A percentile compares a stretch with the other conserved stretches of the same genome.
phyloP scores from a whole-genome alignment of 2,888 invertebrate genomes.

The Sarcophaga subvicina region DNA sequence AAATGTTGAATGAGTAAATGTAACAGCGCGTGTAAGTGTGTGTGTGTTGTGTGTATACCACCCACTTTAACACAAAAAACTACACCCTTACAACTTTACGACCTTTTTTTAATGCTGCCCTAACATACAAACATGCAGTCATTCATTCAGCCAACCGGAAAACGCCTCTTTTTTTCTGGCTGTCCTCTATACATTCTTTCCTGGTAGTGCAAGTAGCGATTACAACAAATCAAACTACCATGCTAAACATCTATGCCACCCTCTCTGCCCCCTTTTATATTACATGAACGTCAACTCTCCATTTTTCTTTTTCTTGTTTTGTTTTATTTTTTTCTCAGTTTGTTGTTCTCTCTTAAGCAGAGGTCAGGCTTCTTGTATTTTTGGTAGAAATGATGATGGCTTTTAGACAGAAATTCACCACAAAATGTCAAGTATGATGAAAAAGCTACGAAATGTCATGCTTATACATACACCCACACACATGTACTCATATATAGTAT shows the following conservation, averaged over 20 bases:
- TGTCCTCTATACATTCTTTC: conserved; percentile 73
- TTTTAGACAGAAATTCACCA: conserved; percentile 81
- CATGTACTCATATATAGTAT: background rate
- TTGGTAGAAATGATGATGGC: conserved; percentile 74
- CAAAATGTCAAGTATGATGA: conserved; percentile 81
- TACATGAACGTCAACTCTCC: background rate
- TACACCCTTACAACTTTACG: conserved; percentile 63
- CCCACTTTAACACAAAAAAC: conserved; percentile 44
- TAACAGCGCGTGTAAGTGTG: background rate
- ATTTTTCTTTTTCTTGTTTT: background rate
- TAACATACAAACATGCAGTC: conserved; percentile 40
- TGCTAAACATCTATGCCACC: conserved; percentile 34
- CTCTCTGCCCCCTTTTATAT: background rate
- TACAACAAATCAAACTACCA: conserved; percentile 69
- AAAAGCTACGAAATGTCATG: conserved; percentile 76
- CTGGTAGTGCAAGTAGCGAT: conserved; percentile 47
- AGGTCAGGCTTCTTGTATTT: conserved; percentile 43
- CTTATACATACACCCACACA: conserved; percentile 29
- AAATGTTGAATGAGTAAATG: conserved; percentile 72
- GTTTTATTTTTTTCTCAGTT: too few relatives aligned
- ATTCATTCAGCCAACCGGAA: conserved; percentile 78
- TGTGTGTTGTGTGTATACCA: conserved; percentile 39
- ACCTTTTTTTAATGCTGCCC: conserved; percentile 40
- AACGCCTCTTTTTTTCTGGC: conserved; percentile 77
- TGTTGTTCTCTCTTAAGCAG: background rate